phyloP scores from a whole-genome alignment of 2,888 invertebrate genomes.

The Diplolepis rosae region DNA sequence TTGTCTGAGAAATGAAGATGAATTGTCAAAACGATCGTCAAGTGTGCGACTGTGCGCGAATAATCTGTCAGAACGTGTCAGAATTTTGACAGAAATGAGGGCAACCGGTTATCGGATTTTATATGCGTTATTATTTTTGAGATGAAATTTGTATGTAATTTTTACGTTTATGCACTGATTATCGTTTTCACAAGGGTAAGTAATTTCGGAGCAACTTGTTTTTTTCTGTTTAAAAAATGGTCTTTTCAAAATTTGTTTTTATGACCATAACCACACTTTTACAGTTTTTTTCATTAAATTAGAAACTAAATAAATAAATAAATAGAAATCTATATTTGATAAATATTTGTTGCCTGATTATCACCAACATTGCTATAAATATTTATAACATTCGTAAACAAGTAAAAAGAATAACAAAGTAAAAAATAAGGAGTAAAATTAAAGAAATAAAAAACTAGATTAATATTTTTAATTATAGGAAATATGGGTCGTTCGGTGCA shows the following conservation, averaged over 20 bases:
- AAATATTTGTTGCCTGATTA: too few relatives aligned
- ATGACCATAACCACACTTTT: not conserved
- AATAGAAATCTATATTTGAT: too few relatives aligned
- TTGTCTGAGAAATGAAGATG: not conserved
- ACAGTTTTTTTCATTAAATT: too few relatives aligned
- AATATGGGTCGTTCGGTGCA: slow-evolving; percentile 43
- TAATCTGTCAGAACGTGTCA: slow-evolving; percentile 33
- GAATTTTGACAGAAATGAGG: slow-evolving; percentile 44
- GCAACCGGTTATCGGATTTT: slow-evolving; percentile 47
- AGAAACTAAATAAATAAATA: too few relatives aligned
- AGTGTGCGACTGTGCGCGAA: slow-evolving; percentile 23
- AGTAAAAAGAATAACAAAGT: too few relatives aligned
- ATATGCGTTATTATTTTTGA: slow-evolving; percentile 44
- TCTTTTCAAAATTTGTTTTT: not conserved
- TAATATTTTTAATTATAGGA: slow-evolving; percentile 40
- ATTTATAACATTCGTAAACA: too few relatives aligned
- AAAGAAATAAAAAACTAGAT: too few relatives aligned
- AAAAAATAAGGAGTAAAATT: too few relatives aligned
- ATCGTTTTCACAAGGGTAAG: slow-evolving; percentile 52
- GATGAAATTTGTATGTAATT: slow-evolving; percentile 54
- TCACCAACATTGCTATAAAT: too few relatives aligned
- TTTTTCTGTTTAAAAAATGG: not conserved
- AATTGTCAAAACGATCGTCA: slow-evolving; percentile 34
- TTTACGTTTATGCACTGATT: slow-evolving; percentile 48
- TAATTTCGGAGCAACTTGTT: not conserved